Percentiles rank a stretch among this genome's conserved stretches.
phyloP scores from a whole-genome alignment of 2,888 invertebrate genomes.

The Endomychus coccineus region DNA sequence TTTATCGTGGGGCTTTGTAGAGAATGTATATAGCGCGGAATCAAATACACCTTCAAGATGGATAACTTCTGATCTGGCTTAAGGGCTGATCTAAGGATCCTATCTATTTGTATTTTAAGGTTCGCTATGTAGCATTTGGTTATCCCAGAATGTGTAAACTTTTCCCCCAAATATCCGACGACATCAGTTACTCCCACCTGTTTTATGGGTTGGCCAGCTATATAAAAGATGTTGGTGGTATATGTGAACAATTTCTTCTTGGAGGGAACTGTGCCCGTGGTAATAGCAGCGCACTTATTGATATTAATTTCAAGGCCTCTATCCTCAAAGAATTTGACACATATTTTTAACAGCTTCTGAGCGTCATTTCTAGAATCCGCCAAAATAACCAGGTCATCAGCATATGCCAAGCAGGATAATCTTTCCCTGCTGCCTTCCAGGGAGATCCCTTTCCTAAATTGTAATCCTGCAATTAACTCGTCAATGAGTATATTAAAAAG shows the following conservation, averaged over 20 bases:
- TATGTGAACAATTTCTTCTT: not conserved
- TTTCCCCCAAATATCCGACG: not conserved
- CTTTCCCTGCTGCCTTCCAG: constrained; percentile 17
- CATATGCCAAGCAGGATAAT: constrained; percentile 19
- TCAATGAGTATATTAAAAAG: not conserved
- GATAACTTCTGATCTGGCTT: constrained; percentile 3
- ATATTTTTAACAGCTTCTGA: not conserved
- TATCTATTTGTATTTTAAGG: not conserved
- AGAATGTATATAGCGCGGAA: constrained; percentile 5
- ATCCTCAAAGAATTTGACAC: constrained; percentile 6
- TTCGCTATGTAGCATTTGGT: not conserved
- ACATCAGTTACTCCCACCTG: constrained; percentile 1
- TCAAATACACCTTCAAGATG: not conserved
- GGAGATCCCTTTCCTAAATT: not conserved
- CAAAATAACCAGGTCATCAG: constrained; percentile 8
- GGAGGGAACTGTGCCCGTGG: constrained; percentile 2
- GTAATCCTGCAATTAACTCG: not conserved
- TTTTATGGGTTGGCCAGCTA: constrained; percentile 1
- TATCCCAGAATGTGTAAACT: not conserved
- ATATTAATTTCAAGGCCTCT: constrained; percentile 1
- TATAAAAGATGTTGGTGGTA: not conserved
- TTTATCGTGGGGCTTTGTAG: not conserved
- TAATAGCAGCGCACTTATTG: constrained; percentile 1
- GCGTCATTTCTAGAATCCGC: constrained; percentile 2
- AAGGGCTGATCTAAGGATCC: constrained; percentile 1